Evolutionary conservation across 2,797 vertebrate genomes (phyloP).

Genomic region (Sebastes minor): DNA sequence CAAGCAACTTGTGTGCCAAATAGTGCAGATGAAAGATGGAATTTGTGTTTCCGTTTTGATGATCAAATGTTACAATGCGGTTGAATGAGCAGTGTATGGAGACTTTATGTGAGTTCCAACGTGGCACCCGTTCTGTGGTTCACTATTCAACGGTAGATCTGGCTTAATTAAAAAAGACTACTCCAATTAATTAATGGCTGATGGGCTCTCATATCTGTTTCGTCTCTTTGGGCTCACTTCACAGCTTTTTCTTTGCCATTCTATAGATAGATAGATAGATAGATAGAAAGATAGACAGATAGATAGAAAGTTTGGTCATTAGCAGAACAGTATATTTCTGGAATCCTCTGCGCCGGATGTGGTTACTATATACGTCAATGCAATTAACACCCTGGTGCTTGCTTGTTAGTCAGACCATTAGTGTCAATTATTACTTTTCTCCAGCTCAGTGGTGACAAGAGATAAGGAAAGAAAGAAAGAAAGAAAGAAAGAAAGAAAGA

Average conservation of each 20-base stretch:
- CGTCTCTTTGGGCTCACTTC: constrained; percentile 22
- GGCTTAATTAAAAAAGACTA: constrained; percentile 65
- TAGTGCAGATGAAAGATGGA: constrained; percentile 45
- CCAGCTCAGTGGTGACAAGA: constrained; percentile 55
- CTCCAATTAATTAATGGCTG: constrained; percentile 65
- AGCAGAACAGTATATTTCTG: constrained; percentile 3
- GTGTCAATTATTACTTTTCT: constrained; percentile 65
- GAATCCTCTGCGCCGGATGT: constrained; percentile 19
- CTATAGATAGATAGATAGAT: background rate
- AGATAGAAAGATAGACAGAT: background rate
- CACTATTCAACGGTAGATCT: constrained; percentile 42
- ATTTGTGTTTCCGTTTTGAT: constrained; percentile 62
- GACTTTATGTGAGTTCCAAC: constrained; percentile 53
- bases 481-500: background rate
- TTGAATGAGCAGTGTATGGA: constrained; percentile 47
- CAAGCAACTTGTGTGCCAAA: constrained; percentile 48
- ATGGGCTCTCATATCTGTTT: constrained; percentile 51
- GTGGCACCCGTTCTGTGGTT: constrained; percentile 55
- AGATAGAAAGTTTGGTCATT: background rate
- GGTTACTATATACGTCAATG: constrained; percentile 57
- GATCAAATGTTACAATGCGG: constrained; percentile 54
- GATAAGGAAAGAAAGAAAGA: constrained; percentile 32
- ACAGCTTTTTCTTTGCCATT: background rate
- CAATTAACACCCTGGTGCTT: constrained; percentile 61
- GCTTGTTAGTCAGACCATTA: constrained; percentile 67